A percentile compares a stretch with the other conserved stretches of the same genome.
Conservation (phyloP, 2,113 vertebrate species). For the Alethe diademata region DNA sequence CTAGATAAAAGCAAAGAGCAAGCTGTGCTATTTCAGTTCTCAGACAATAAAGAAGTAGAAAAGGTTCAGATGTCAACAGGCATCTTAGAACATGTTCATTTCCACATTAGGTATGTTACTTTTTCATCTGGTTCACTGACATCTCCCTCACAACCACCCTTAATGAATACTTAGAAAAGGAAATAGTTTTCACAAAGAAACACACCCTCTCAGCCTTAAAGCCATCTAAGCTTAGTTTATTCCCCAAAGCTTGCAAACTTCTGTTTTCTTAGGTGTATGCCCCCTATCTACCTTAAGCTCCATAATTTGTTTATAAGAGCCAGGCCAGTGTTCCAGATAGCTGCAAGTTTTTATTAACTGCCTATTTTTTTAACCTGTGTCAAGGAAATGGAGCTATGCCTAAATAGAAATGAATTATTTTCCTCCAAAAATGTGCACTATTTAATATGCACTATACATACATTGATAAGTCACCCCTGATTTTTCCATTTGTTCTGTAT, state of each 20-base stretch:
- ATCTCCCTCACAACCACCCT: neutral
- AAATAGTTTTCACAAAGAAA: neutral
- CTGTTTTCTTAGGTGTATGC: fast-evolving
- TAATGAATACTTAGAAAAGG: neutral
- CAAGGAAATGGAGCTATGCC: neutral
- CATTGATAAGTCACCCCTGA: neutral
- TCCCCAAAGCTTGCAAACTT: neutral
- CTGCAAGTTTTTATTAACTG: neutral
- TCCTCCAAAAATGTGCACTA: neutral
- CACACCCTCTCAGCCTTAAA: neutral
- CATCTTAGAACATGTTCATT: neutral
- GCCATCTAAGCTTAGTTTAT: neutral
- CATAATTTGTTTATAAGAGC: neutral
- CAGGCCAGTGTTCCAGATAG: neutral
- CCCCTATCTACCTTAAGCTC: neutral
- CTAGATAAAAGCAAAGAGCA: neutral
- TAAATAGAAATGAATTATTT: neutral
- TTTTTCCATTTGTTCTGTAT: neutral
- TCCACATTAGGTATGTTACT: neutral
- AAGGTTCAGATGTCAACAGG: neutral
- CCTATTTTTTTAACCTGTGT: neutral
- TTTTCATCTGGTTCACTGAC: neutral
- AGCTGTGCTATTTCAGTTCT: neutral
- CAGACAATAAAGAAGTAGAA: neutral
- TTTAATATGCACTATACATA: neutral